Base-by-base conservation (phyloP, 2,888 invertebrate genomes). In the Vannuccia rotundouncinata region DNA sequence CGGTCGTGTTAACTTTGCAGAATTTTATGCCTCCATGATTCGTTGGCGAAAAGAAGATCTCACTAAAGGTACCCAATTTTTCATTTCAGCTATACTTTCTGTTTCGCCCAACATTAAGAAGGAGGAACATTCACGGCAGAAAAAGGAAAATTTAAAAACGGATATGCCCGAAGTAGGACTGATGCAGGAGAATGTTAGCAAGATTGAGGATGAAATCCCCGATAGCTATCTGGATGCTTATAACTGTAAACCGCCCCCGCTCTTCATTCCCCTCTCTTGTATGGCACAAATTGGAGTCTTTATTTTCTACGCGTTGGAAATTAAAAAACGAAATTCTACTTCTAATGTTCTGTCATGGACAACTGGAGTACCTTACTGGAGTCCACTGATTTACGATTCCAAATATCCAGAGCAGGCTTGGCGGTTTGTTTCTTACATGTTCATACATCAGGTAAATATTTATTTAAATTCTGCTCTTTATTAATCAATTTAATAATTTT, bases 401-500 rank as follows among this genome's bases (percentile, higher is more conserved):
- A 90, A 91, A 82, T 91, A 92, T 85, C 91, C 96, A 82, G 90
- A 92, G 79, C 93, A 99, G 89, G 92, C 92, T 0, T 99, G 98
- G 98, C 90, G 98, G 85, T 98, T 92, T 87, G 84, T 96, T 75
- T 93, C 94, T 0, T 99, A 99, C 86, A 96, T 96, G 95, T 92
- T 97, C 86, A 94, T 97, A 29, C 97, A 97, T 88, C 93, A 95
- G 95, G 88, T 89, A 25, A 80, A 29, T 78, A 17, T 29, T 10
- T 10, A n/a, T n/a, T n/a, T n/a, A n/a, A n/a, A n/a, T n/a, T n/a
- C n/a, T n/a, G n/a, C n/a, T n/a, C n/a, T n/a, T n/a, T n/a, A n/a
- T n/a, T n/a, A n/a, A n/a, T n/a, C n/a, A n/a, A n/a, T n/a, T n/a
- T n/a, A n/a, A n/a, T n/a, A n/a, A n/a, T n/a, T n/a, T n/a, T n/a